Evolutionary conservation across 2,797 vertebrate species (phyloP).

Genomic region (Mallotus villosus): DNA sequence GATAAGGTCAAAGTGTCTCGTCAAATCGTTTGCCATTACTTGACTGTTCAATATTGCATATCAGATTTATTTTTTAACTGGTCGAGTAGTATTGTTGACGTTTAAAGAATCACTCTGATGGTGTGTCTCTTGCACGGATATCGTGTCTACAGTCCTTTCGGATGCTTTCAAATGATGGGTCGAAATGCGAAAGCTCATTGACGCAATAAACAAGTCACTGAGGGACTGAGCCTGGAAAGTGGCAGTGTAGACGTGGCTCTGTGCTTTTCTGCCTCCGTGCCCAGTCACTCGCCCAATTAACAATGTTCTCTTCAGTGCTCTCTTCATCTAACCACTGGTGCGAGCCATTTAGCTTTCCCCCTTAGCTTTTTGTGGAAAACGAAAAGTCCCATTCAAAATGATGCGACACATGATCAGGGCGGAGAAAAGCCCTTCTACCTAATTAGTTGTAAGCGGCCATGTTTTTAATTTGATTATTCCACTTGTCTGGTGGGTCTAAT

Average conservation of each 20-base stretch:
- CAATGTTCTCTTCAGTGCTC: slow-evolving; percentile 2
- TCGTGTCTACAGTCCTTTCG: not conserved
- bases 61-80: too few relatives aligned
- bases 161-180: slow-evolving; percentile 1
- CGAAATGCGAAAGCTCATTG: not conserved
- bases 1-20: too few relatives aligned
- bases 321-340: slow-evolving; percentile 17
- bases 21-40: too few relatives aligned
- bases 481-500: slow-evolving; percentile 5
- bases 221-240: not conserved
- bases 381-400: too few relatives aligned
- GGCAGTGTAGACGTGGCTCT: not conserved
- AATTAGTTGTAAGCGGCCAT: not conserved
- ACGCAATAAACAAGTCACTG: not conserved
- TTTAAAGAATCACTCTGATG: too few relatives aligned
- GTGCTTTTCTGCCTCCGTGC: not conserved
- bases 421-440: slow-evolving; percentile 3
- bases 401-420: slow-evolving; percentile 1
- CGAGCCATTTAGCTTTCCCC: slow-evolving; percentile 7
- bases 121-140: too few relatives aligned
- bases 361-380: not conserved
- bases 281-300: slow-evolving; percentile 15
- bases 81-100: too few relatives aligned
- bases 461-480: slow-evolving; percentile 12
- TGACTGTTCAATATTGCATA: too few relatives aligned